Evolutionary conservation across 2,888 invertebrate genomes (phyloP), one percentile per base, ranked within the genome.

Genomic region (Xiphydria camelus): DNA sequence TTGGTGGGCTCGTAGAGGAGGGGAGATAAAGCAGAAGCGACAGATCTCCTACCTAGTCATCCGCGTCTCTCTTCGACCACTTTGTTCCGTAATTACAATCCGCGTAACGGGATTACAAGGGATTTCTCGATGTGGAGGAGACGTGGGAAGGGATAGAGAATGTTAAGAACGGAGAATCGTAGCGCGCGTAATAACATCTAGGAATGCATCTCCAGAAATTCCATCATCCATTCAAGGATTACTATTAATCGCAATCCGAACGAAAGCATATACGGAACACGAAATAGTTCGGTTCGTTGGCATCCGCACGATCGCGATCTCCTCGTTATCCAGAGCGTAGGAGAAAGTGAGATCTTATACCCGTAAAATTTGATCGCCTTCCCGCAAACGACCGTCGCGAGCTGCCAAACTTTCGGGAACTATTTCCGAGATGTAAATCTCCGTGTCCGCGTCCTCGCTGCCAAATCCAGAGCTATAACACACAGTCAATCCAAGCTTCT

Each of bases 381-480:
- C 80, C 23, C 80, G 75, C 22, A 84, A 68, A 22, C 83, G 78
- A 19, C 83, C 84, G 62, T 84, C 83, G 31, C 78, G 73, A 19
- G 79, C 80, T 3, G 84, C 84, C 14, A 83, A 76, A 61, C 83
- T 82, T 54, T 80, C 79, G 17, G 80, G 78, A 45, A 81, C 78
- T 60, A 84, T 82, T 75, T 85, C 84, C 61, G 85, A 83, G 57
- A 87, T 83, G 66, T 84, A 86, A 41, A 87, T 84, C 68, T 87
- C 86, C 29, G 83, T 79, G 55, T 81, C 78, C 29, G 75, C 77
- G 52, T 81, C 79, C 42, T 81, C 81, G 47, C 78, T 78, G 49
- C 77, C 79, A 25, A 78, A 78, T 36, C 80, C 78, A 9, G 81
- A 81, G 61, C 84, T 85, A 66, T 85, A 86, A 71, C 84, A 86